Evolutionary conservation across 2,113 vertebrate genomes (phyloP).

Genomic region (Odocoileus hemionus): DNA sequence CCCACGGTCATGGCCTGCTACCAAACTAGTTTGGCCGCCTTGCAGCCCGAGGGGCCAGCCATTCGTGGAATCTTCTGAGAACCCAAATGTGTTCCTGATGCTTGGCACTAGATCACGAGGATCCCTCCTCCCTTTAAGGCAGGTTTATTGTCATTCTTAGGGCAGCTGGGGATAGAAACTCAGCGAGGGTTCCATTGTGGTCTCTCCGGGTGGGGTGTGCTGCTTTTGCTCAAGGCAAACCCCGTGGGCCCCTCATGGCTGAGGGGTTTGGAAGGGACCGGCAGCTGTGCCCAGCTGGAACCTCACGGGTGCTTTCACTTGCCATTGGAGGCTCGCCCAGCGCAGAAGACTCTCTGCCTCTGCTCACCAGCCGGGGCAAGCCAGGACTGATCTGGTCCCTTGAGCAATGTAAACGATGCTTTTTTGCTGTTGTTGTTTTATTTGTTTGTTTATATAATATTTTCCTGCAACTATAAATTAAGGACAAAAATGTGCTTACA

Average conservation of each 20-base stretch:
- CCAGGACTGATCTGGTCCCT: constrained; percentile 37
- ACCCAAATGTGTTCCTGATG: constrained; percentile 54
- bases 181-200: neutral
- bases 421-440: neutral
- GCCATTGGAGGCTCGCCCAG: neutral
- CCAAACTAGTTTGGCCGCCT: constrained; percentile 30
- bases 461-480: constrained; percentile 70
- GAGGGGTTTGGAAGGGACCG: neutral
- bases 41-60: neutral
- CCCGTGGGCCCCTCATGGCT: neutral
- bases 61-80: constrained; percentile 13
- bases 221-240: neutral
- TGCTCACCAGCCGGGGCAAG: constrained; percentile 41
- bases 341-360: constrained; percentile 45
- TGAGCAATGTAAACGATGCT: constrained; percentile 70
- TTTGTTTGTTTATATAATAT: constrained; percentile 38
- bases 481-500: constrained; percentile 62
- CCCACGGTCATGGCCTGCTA: neutral
- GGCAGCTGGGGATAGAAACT: constrained; percentile 16
- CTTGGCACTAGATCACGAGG: constrained; percentile 11
- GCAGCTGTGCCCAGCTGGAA: neutral
- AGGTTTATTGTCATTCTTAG: constrained; percentile 41
- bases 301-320: neutral
- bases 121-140: neutral
- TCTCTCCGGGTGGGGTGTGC: constrained; percentile 15